A percentile compares a stretch with the other conserved stretches of the same genome.
These are phyloP conservation scores for Phrynocephalus guinanensis DNA, from an alignment of 2,797 vertebrate species.

Conservation along the genomic window DNA sequence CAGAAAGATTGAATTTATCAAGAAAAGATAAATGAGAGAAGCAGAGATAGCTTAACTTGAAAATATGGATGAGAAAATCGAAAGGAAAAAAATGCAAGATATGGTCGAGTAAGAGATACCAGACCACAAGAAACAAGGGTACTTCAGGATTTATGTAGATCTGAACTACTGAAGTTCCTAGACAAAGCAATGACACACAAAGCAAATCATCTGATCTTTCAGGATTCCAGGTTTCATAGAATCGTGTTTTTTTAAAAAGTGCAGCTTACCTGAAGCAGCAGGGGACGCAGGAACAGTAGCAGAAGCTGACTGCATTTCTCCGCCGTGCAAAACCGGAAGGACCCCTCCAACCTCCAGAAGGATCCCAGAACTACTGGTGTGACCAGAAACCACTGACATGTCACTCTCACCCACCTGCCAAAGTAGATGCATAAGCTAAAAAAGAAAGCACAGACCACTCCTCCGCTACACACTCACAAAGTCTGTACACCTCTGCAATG, in stretches of 20 bases:
- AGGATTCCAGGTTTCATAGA: conserved; percentile 45
- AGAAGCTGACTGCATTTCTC: conserved; percentile 87
- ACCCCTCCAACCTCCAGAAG: conserved; percentile 84
- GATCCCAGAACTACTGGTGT: conserved; percentile 81
- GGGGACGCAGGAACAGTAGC: conserved; percentile 87
- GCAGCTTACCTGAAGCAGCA: conserved; percentile 88
- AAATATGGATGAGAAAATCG: conserved; percentile 23
- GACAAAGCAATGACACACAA: not conserved
- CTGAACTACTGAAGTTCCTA: not conserved
- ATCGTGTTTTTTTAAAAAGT: not conserved
- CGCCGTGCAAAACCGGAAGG: conserved; percentile 84
- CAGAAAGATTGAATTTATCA: not conserved
- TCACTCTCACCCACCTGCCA: conserved; percentile 90
- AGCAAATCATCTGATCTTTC: conserved; percentile 46
- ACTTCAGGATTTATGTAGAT: not conserved
- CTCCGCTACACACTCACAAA: not conserved
- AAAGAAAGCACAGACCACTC: not conserved
- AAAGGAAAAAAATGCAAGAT: conserved; percentile 34
- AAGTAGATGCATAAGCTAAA: conserved; percentile 58
- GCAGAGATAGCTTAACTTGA: not conserved
- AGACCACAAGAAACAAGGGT: not conserved
- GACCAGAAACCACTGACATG: conserved; percentile 81
- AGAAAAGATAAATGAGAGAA: not conserved
- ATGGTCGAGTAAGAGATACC: not conserved
- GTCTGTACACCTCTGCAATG: not conserved